These are phyloP conservation scores for Choristoneura fumiferana DNA, from an alignment of 1,140 invertebrate genomes.

Conservation along the genomic window DNA sequence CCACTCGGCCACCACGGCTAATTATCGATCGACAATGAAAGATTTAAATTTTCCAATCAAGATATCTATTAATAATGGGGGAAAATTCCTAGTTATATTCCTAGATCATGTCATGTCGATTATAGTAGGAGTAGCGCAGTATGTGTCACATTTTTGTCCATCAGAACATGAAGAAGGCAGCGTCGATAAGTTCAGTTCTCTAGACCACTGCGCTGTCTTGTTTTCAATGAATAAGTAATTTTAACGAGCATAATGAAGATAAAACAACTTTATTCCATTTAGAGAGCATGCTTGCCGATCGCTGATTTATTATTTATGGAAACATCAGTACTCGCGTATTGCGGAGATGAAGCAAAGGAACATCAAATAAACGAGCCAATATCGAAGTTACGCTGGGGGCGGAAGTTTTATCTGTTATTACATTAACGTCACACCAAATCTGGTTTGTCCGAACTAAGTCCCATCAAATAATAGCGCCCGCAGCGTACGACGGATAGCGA, in stretches of 20 bases:
- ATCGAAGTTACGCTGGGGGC: conserved; percentile 24
- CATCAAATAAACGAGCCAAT: conserved; percentile 9
- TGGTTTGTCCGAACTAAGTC: conserved; percentile 48
- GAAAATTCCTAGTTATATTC: no score
- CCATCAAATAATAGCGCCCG: conserved; percentile 50
- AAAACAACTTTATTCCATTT: conserved; percentile 1
- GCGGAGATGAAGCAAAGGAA: neutral
- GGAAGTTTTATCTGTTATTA: conserved; percentile 40
- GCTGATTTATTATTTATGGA: neutral
- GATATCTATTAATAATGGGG: no score
- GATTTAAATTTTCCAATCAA: no score
- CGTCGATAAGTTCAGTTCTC: no score
- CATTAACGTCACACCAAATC: conserved; percentile 38
- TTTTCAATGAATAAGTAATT: neutral
- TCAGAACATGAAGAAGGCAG: no score
- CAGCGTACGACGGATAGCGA: conserved; percentile 62
- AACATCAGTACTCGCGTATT: neutral
- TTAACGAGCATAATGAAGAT: conserved; percentile 7
- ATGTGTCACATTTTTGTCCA: no score
- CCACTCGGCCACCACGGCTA: no score
- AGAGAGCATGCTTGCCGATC: neutral
- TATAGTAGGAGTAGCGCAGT: no score
- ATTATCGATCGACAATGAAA: no score
- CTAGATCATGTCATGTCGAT: no score
- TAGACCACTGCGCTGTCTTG: neutral